These are phyloP conservation scores for Bubo bubo DNA, from an alignment of 2,113 vertebrate genomes.

Conservation along the genomic window DNA sequence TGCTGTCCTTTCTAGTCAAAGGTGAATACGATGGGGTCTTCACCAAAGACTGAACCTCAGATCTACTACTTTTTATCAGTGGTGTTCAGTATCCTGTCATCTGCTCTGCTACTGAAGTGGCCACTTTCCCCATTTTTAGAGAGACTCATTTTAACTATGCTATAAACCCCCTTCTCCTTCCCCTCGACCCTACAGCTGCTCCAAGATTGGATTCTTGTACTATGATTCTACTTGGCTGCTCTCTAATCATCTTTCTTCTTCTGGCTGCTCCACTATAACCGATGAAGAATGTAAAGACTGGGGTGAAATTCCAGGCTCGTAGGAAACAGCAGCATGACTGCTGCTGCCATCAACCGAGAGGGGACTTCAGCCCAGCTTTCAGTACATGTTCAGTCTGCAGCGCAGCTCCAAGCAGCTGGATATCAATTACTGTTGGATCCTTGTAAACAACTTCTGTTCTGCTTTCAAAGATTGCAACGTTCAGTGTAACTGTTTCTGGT, in stretches of 20 bases:
- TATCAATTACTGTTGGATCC: not conserved
- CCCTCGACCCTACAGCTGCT: not conserved
- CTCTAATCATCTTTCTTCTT: not conserved
- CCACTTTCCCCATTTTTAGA: not conserved
- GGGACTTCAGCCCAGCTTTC: not conserved
- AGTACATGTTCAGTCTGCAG: not conserved
- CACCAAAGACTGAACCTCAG: not conserved
- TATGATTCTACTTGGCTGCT: not conserved
- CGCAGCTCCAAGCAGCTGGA: not conserved
- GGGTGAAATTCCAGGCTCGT: conserved; percentile 1
- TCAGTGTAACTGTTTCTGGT: not conserved
- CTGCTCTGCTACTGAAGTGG: not conserved
- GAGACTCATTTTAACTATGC: not conserved
- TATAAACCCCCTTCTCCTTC: not conserved
- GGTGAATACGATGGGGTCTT: not conserved
- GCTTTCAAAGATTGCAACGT: not conserved
- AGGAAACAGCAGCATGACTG: not conserved
- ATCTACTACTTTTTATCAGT: not conserved
- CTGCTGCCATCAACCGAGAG: not conserved
- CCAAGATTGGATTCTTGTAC: not conserved
- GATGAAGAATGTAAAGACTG: conserved; percentile 32
- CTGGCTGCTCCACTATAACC: not conserved
- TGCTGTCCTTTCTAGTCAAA: not conserved
- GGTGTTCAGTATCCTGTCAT: not conserved
- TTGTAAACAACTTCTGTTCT: not conserved